These are phyloP conservation scores for Galeopsomyia nigrocyanea DNA, from an alignment of 2,888 invertebrate genomes.

Conservation along the genomic window DNA sequence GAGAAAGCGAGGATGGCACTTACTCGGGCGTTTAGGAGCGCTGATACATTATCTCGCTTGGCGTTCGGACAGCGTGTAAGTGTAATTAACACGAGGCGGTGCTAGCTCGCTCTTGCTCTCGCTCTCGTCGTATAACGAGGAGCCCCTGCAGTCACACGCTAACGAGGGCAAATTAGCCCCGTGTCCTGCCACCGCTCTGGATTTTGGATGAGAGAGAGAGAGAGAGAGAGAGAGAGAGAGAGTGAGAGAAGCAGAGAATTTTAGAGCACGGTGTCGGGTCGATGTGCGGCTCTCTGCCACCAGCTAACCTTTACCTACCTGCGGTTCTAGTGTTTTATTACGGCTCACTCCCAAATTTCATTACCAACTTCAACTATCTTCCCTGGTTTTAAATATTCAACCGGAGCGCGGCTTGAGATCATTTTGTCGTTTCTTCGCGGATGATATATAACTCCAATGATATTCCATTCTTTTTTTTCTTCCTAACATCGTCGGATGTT, in stretches of 20 bases:
- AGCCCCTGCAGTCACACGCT: conserved; percentile 49
- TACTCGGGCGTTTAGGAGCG: conserved; percentile 45
- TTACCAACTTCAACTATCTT: no score
- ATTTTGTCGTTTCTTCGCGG: no score
- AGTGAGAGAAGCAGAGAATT: no score
- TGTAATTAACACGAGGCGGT: conserved; percentile 58
- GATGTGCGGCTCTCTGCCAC: no score
- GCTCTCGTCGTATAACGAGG: conserved; percentile 56
- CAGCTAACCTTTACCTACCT: background rate
- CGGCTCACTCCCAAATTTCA: background rate
- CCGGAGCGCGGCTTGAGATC: no score
- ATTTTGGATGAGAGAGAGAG: no score
- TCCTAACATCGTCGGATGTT: no score
- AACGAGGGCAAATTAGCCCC: conserved; percentile 63
- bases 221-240: no score
- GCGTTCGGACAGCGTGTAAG: conserved; percentile 60
- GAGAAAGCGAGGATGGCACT: conserved; percentile 6
- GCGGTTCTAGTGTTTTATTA: background rate
- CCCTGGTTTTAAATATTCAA: no score
- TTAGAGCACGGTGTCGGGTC: no score
- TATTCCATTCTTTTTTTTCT: no score
- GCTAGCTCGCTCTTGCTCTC: background rate
- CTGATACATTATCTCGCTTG: conserved; percentile 57
- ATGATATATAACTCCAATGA: no score
- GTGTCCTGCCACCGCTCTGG: conserved; percentile 15